A percentile compares a stretch with the other conserved stretches of the same genome.
Evolutionary conservation across 2,113 vertebrate genomes (phyloP).

Genomic region (Peromyscus polionotus): DNA sequence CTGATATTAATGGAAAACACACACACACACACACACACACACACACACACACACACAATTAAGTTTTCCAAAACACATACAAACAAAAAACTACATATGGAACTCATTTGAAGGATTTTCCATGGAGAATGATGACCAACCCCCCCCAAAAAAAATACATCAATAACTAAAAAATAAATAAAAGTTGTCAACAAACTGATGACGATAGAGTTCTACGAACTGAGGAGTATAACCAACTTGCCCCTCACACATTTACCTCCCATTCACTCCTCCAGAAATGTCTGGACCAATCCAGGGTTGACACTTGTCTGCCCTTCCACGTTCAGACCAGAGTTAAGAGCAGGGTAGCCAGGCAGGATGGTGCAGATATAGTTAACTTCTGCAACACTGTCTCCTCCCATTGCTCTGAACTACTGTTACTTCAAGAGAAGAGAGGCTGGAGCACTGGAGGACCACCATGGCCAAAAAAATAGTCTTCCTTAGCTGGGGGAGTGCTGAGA

Average conservation of each 20-base stretch:
- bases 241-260: background rate
- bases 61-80: background rate
- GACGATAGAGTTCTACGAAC: background rate
- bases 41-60: background rate
- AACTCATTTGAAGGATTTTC: conserved; percentile 51
- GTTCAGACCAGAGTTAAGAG: background rate
- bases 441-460: background rate
- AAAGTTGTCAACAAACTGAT: background rate
- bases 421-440: background rate
- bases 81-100: conserved; percentile 35
- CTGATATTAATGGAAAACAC: conserved; percentile 1
- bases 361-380: background rate
- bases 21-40: background rate
- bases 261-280: background rate
- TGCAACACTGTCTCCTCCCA: no score
- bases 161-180: background rate
- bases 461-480: background rate
- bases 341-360: background rate
- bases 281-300: background rate
- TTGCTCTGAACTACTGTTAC: background rate
- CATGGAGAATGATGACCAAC: background rate
- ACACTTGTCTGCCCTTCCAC: background rate
- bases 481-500: no score
- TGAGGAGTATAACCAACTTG: background rate
- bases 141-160: background rate